These are phyloP conservation scores for Venusia cambrica DNA, from an alignment of 2,888 invertebrate genomes.

Conservation along the genomic window DNA sequence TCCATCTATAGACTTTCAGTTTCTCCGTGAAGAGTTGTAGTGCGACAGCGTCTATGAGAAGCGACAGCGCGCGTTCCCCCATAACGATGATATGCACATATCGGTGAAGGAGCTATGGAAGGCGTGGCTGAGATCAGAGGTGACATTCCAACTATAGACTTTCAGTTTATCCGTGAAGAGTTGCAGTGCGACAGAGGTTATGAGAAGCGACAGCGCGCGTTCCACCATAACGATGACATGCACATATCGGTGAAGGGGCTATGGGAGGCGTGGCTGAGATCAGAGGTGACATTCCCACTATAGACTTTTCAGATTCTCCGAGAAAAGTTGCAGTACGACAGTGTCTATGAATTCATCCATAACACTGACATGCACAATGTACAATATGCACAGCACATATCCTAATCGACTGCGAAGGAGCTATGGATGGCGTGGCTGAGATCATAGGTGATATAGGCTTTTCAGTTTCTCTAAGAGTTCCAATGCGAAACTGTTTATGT, in stretches of 20 bases:
- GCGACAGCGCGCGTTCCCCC: constrained; percentile 96
- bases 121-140: constrained; percentile 96
- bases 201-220: constrained; percentile 94
- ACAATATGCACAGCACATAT: too few species aligned
- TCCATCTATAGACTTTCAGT: constrained; percentile 82
- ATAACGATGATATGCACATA: constrained; percentile 98
- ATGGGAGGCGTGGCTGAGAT: constrained; percentile 97
- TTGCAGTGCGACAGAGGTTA: constrained; percentile 96
- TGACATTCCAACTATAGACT: constrained; percentile 44
- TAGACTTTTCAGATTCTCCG: constrained; percentile 92
- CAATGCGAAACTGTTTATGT: too few species aligned
- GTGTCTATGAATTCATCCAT: constrained; percentile 97
- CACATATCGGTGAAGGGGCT: constrained; percentile 98
- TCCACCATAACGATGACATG: constrained; percentile 98
- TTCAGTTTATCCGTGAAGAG: constrained; percentile 96
- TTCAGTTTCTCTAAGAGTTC: too few species aligned
- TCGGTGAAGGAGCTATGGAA: constrained; percentile 99
- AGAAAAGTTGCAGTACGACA: constrained; percentile 97
- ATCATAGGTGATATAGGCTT: constrained; percentile 90
- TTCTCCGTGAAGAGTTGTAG: constrained; percentile 96
- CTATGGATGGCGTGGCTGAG: constrained; percentile 98
- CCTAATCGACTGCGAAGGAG: constrained; percentile 97
- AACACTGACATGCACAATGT: constrained; percentile 99
- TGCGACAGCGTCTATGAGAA: constrained; percentile 96
- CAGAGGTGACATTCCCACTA: constrained; percentile 83